Evolutionary conservation across 2,113 vertebrate genomes (phyloP).

Genomic region (Chroicocephalus ridibundus): DNA sequence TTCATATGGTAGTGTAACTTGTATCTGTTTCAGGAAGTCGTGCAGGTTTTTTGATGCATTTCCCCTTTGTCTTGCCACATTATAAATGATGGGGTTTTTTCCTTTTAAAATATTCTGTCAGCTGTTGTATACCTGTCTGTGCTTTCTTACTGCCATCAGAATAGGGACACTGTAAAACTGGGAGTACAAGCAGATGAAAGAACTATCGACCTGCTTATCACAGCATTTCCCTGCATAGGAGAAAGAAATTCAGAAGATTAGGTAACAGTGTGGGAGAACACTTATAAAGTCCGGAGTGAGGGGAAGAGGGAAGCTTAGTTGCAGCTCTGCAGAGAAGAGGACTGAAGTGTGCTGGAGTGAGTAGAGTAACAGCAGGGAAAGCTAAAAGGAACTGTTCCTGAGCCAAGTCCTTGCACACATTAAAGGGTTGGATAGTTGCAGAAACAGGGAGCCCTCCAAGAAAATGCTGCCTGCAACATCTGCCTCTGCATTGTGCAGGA

Average conservation of each 20-base stretch:
- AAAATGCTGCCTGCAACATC: conserved; percentile 34
- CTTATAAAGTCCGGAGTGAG: not conserved
- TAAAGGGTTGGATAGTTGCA: not conserved
- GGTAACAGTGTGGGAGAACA: not conserved
- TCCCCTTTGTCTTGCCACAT: not conserved
- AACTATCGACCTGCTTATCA: not conserved
- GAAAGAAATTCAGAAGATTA: not conserved
- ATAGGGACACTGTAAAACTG: not conserved
- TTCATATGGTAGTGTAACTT: not conserved
- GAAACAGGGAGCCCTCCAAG: conserved; percentile 25
- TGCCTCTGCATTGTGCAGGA: conserved; percentile 25
- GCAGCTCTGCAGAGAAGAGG: not conserved
- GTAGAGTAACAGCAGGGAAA: conserved; percentile 21
- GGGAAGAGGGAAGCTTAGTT: not conserved
- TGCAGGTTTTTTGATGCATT: not conserved
- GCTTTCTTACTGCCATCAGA: not conserved
- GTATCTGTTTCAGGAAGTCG: not conserved
- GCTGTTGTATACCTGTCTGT: not conserved
- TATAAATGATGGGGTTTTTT: not conserved
- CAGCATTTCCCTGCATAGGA: not conserved
- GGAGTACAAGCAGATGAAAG: not conserved
- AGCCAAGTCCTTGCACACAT: conserved; percentile 15
- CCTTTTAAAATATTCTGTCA: not conserved
- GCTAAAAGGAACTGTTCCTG: not conserved
- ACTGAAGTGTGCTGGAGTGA: not conserved